A percentile compares a stretch with the other conserved stretches of the same genome.
Evolutionary conservation across 2,113 vertebrate species (phyloP).

Genomic region (Gallinago media): DNA sequence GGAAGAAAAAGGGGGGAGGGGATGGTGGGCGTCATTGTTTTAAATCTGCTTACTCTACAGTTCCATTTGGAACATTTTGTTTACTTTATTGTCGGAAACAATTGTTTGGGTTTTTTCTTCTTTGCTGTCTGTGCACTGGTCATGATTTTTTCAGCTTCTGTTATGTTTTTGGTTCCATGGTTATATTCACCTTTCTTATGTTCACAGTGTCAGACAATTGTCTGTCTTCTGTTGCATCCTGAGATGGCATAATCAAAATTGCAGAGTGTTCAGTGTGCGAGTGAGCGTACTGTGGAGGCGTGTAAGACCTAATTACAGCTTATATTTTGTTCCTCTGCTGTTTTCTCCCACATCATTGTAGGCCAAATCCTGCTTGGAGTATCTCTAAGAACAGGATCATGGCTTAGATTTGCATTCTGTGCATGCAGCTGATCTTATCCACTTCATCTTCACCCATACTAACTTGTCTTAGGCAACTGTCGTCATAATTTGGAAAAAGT

Average conservation of each 20-base stretch:
- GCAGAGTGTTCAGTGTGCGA: not conserved
- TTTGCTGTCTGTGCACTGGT: not conserved
- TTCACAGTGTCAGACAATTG: not conserved
- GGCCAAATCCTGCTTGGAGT: not conserved
- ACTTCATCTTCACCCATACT: not conserved
- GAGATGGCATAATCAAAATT: not conserved
- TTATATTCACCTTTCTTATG: not conserved
- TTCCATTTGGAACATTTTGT: not conserved
- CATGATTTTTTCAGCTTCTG: not conserved
- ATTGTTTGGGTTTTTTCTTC: not conserved
- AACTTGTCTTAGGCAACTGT: not conserved
- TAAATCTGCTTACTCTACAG: not conserved
- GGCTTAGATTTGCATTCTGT: not conserved
- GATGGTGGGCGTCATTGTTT: not conserved
- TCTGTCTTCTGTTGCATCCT: not conserved
- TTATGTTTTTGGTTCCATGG: not conserved
- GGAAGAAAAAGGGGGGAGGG: fast-evolving
- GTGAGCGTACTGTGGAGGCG: not conserved
- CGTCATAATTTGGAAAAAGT: too few relatives aligned
- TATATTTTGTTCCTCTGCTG: not conserved
- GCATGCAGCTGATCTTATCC: not conserved
- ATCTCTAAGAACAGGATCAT: not conserved
- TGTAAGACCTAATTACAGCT: not conserved
- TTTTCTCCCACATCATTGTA: not conserved
- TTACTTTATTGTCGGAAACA: not conserved